Evolutionary conservation across 2,888 invertebrate species (phyloP).

Genomic region (Bugulina stolonifera): DNA sequence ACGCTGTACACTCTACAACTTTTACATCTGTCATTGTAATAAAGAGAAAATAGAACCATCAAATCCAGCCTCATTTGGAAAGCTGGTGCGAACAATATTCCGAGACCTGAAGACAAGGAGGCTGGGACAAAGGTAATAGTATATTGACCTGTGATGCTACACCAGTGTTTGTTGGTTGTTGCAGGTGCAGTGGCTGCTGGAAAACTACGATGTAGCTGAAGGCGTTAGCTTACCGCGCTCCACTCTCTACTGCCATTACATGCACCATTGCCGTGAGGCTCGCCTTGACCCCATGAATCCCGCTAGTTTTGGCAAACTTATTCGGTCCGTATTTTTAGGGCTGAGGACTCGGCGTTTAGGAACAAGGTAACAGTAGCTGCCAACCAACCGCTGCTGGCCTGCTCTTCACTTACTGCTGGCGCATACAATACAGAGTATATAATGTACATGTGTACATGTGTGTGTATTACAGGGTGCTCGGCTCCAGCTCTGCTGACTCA

Average conservation of each 20-base stretch:
- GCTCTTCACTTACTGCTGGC: conserved; percentile 20
- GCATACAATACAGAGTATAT: too few species aligned
- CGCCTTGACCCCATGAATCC: conserved; percentile 98
- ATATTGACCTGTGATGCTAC: neutral
- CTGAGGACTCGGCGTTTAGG: conserved; percentile 88
- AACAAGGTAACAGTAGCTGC: conserved; percentile 63
- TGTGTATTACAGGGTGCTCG: too few species aligned
- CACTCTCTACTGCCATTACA: conserved; percentile 92
- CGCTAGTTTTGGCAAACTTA: conserved; percentile 97
- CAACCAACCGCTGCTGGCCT: neutral
- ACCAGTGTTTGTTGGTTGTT: conserved; percentile 25
- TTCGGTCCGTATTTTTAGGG: conserved; percentile 94
- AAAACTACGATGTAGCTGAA: conserved; percentile 97
- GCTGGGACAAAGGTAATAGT: conserved; percentile 64
- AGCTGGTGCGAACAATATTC: conserved; percentile 91
- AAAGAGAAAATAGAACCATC: conserved; percentile 83
- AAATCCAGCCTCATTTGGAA: conserved; percentile 95
- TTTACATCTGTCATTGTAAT: conserved; percentile 82
- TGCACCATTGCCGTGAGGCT: conserved; percentile 79
- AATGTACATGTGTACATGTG: too few species aligned
- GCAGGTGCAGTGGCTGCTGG: conserved; percentile 73
- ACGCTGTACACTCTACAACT: conserved; percentile 87
- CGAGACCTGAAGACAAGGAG: conserved; percentile 82
- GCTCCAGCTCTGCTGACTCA: too few species aligned
- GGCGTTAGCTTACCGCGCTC: conserved; percentile 86